Evolutionary conservation across 23 tunicate genomes (phyloP).

Genomic region (Diplosoma virens): DNA sequence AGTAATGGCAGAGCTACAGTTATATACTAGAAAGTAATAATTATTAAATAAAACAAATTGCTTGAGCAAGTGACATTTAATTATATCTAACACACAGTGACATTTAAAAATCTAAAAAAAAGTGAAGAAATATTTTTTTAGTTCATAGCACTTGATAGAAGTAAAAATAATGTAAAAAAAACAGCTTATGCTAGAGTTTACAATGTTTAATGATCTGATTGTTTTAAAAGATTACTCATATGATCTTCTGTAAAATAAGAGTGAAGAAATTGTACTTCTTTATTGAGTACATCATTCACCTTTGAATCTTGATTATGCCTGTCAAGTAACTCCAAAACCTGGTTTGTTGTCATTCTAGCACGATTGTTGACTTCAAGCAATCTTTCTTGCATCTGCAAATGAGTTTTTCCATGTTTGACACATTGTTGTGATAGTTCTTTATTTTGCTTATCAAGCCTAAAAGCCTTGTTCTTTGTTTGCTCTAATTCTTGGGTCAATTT

Average conservation of each 20-base stretch:
- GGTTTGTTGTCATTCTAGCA: constrained; percentile 31
- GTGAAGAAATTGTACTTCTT: constrained; percentile 64
- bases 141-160: too few relatives aligned
- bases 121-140: too few relatives aligned
- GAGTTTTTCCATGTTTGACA: constrained; percentile 81
- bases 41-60: too few relatives aligned
- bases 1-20: too few relatives aligned
- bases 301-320: constrained; percentile 29
- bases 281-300: constrained; percentile 43
- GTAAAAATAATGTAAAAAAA: too few relatives aligned
- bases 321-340: constrained; percentile 63
- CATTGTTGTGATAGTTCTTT: constrained; percentile 73
- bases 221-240: too few relatives aligned
- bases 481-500: constrained; percentile 47
- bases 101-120: too few relatives aligned
- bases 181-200: too few relatives aligned
- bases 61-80: too few relatives aligned
- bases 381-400: constrained; percentile 64
- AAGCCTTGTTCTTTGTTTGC: neutral
- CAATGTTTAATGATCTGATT: too few relatives aligned
- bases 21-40: too few relatives aligned
- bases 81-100: too few relatives aligned
- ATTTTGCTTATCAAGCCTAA: constrained; percentile 22
- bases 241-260: neutral
- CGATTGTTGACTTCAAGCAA: constrained; percentile 46